Conservation (phyloP, 64 coral and sea anemone genomes). For the Orbicella faveolata region DNA sequence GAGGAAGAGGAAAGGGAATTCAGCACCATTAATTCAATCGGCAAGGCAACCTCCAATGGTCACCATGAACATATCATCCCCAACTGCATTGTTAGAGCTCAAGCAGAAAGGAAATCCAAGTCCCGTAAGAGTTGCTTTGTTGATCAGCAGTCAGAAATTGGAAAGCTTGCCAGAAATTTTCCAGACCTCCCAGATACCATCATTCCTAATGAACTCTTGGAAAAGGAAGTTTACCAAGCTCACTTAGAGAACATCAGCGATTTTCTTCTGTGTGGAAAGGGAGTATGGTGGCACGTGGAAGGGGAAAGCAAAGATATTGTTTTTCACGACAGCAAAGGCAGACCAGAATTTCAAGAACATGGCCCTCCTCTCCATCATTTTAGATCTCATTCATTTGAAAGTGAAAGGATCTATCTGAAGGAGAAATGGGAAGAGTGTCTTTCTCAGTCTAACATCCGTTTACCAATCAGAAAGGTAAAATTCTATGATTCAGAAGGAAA, state of each 20-base stretch:
- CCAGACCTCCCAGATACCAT: not conserved
- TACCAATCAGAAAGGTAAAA: not conserved
- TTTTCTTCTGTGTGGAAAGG: slow-evolving; percentile 32
- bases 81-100: slow-evolving; percentile 21
- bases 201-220: not conserved
- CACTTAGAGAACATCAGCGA: slow-evolving; percentile 14
- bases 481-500: not conserved
- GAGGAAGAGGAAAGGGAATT: slow-evolving; percentile 35
- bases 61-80: slow-evolving; percentile 45
- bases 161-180: not conserved
- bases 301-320: not conserved
- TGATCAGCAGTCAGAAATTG: slow-evolving; percentile 2
- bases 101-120: slow-evolving; percentile 11
- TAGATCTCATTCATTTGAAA: not conserved
- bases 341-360: not conserved
- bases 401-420: not conserved
- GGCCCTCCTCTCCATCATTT: slow-evolving; percentile 6
- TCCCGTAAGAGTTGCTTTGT: not conserved
- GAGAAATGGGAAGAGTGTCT: not conserved
- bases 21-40: slow-evolving; percentile 31
- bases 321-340: slow-evolving; percentile 21
- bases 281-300: slow-evolving; percentile 36
- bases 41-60: slow-evolving; percentile 26
- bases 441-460: not conserved
- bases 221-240: slow-evolving; percentile 13